These are phyloP conservation scores for Dipodomys merriami DNA, from an alignment of 2,113 vertebrate species.

Conservation along the genomic window DNA sequence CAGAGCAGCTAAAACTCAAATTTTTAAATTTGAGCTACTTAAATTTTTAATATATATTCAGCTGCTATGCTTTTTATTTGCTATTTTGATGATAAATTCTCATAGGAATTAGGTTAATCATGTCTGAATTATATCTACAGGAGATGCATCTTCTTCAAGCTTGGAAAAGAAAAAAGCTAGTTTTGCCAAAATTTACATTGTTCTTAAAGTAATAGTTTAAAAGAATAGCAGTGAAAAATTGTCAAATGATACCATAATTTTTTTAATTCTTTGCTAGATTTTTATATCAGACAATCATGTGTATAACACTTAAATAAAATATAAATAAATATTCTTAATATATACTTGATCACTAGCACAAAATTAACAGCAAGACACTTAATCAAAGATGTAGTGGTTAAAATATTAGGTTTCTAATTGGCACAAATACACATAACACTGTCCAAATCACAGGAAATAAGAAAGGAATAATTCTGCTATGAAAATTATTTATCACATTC, in stretches of 20 bases:
- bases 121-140: not conserved
- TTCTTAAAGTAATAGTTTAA: not conserved
- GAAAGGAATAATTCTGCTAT: not conserved
- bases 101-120: not conserved
- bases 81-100: conserved; percentile 7
- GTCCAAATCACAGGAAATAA: not conserved
- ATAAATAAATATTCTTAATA: not conserved
- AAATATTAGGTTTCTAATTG: not conserved
- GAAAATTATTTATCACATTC: not conserved
- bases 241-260: not conserved
- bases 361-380: not conserved
- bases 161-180: not conserved
- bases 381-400: not conserved
- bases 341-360: not conserved
- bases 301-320: not conserved
- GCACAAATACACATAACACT: not conserved
- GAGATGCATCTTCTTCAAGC: not conserved
- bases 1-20: not conserved
- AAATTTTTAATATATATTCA: not conserved
- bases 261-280: not conserved
- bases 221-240: not conserved
- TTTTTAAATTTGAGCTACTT: not conserved
- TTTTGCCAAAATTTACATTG: not conserved
- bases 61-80: not conserved
- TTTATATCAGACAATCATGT: not conserved